Percentiles rank a stretch among this genome's conserved stretches.
These are phyloP conservation scores for Phodopus roborovskii DNA, from an alignment of 2,113 vertebrate species.

Conservation along the genomic window DNA sequence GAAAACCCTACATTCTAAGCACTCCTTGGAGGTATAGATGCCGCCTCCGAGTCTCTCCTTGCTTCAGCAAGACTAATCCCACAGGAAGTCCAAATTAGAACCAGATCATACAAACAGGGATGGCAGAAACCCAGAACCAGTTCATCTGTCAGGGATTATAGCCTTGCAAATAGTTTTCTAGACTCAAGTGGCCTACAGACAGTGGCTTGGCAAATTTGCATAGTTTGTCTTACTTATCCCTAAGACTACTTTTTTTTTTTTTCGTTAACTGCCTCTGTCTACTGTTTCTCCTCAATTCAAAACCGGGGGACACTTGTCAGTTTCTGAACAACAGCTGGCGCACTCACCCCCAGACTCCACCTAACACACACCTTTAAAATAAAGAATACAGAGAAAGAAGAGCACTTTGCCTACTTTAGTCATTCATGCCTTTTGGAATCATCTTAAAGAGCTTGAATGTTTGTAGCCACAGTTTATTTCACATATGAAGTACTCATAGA, in stretches of 20 bases:
- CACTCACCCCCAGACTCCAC: not conserved
- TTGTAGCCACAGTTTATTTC: not conserved
- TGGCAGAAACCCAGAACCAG: constrained; percentile 14
- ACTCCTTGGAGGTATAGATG: not conserved
- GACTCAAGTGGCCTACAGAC: constrained; percentile 1
- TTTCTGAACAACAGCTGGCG: not conserved
- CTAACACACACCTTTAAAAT: not conserved
- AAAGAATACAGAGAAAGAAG: not conserved
- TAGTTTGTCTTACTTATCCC: constrained; percentile 53
- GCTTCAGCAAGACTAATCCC: constrained; percentile 32
- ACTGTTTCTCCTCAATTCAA: constrained; percentile 23
- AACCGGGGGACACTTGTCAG: not conserved
- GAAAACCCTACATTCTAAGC: not conserved
- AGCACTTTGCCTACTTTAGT: not conserved
- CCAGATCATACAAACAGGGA: constrained; percentile 22
- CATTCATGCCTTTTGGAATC: not conserved
- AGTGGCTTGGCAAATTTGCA: constrained; percentile 67
- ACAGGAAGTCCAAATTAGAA: constrained; percentile 63
- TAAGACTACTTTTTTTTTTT: constrained; percentile 48
- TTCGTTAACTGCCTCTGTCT: constrained; percentile 1
- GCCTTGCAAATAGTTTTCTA: not conserved
- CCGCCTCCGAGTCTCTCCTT: constrained; percentile 9
- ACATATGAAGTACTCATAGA: not conserved
- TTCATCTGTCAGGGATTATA: not conserved
- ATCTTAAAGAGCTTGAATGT: not conserved